Conservation (phyloP, 37 sponge, comb jelly and placozoan species). For the Theonella swinhoei region DNA sequence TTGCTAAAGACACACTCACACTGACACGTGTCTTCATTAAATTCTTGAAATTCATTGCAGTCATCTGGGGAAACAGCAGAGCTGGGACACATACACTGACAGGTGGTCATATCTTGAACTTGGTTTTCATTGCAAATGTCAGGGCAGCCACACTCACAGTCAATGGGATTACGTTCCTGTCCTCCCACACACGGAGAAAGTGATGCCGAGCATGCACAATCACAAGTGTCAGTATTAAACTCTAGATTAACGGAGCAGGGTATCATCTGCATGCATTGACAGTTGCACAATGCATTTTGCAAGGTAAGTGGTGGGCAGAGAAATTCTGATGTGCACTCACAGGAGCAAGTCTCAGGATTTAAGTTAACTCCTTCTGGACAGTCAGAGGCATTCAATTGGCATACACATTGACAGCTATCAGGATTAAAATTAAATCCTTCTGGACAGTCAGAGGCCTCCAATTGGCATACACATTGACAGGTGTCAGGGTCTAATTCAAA, state of each 20-base stretch:
- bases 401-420: not conserved
- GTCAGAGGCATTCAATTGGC: not conserved
- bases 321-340: not conserved
- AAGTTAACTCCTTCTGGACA: not conserved
- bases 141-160: conserved; percentile 28
- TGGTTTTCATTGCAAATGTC: not conserved
- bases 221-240: conserved; percentile 3
- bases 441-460: not conserved
- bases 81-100: conserved; percentile 38
- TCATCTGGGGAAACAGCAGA: not conserved
- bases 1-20: conserved; percentile 20
- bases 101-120: not conserved
- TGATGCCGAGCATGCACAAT: not conserved
- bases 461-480: not conserved
- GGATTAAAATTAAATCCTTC: not conserved
- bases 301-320: not conserved
- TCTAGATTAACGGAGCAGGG: not conserved
- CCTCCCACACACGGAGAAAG: not conserved
- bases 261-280: conserved; percentile 17
- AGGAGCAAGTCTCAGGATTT: conserved; percentile 1
- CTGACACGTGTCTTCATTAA: conserved; percentile 22
- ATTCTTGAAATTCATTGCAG: not conserved
- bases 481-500: not conserved
- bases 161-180: conserved; percentile 5
- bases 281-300: conserved; percentile 1